Evolutionary conservation across 1,140 invertebrate genomes (phyloP).

Genomic region (Drosophila miranda): DNA sequence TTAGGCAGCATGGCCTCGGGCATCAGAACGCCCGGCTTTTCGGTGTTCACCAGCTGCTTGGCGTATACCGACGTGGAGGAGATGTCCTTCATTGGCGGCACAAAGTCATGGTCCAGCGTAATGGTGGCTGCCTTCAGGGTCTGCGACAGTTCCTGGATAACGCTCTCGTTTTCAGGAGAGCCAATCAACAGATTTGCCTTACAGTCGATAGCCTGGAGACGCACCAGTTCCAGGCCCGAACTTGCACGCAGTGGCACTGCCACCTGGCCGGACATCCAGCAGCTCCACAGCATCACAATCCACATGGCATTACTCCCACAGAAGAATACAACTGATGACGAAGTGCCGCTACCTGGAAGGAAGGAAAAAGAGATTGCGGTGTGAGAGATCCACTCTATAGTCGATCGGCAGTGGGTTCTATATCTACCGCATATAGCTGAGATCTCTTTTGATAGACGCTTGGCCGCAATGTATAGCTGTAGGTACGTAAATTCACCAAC

Average conservation of each 20-base stretch:
- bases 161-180: constrained; percentile 85
- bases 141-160: constrained; percentile 85
- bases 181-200: constrained; percentile 88
- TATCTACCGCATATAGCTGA: constrained; percentile 76
- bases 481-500: constrained; percentile 86
- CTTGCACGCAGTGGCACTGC: constrained; percentile 87
- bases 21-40: constrained; percentile 32
- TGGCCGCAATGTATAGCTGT: constrained; percentile 85
- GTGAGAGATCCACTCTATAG: not conserved
- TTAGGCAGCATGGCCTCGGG: constrained; percentile 57
- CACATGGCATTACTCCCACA: constrained; percentile 91
- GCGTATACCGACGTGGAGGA: constrained; percentile 44
- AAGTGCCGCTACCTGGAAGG: constrained; percentile 83
- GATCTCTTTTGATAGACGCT: constrained; percentile 84
- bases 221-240: constrained; percentile 87
- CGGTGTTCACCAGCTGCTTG: constrained; percentile 47
- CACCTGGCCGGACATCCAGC: constrained; percentile 93
- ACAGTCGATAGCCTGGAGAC: constrained; percentile 91
- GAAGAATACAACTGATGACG: constrained; percentile 89
- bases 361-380: not conserved
- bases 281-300: constrained; percentile 91
- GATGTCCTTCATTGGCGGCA: constrained; percentile 47
- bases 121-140: constrained; percentile 84
- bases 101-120: constrained; percentile 85
- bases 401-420: not conserved